A percentile compares a stretch with the other conserved stretches of the same genome.
phyloP scores from a whole-genome alignment of 2,797 vertebrate species.

The Margarornis squamiger region DNA sequence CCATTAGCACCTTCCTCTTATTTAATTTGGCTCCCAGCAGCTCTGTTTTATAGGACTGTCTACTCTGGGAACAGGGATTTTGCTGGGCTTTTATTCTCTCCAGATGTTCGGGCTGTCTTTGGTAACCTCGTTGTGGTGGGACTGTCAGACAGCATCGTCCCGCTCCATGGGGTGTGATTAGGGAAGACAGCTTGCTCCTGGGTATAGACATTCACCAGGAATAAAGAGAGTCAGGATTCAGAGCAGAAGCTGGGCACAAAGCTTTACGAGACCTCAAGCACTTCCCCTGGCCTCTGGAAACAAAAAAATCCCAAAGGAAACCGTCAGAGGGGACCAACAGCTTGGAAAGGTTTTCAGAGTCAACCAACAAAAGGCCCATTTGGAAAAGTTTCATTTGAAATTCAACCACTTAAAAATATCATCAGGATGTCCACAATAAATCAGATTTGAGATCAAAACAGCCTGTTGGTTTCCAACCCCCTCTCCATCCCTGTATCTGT shows the following conservation, averaged over 20 bases:
- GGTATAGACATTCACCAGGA: neutral
- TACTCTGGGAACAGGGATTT: constrained; percentile 9
- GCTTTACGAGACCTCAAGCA: neutral
- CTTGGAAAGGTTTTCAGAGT: neutral
- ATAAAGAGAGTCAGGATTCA: neutral
- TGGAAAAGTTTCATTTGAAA: neutral
- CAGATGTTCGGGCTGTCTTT: constrained; percentile 3
- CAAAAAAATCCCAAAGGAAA: neutral
- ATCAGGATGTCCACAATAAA: neutral
- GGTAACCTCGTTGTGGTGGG: neutral
- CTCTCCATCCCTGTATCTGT: rapidly evolving
- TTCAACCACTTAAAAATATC: neutral
- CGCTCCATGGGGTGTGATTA: neutral
- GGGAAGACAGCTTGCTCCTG: neutral
- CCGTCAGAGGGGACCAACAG: neutral
- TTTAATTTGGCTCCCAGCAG: constrained; percentile 32
- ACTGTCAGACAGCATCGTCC: neutral
- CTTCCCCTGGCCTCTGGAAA: neutral
- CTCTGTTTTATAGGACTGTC: constrained; percentile 16
- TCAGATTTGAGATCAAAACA: neutral
- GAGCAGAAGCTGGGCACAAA: neutral
- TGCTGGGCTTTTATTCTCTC: constrained; percentile 28
- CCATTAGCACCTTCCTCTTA: neutral
- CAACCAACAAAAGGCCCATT: neutral
- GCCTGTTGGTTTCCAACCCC: neutral